phyloP scores from a whole-genome alignment of 1,140 invertebrate genomes.

The Berghia stephanieae region DNA sequence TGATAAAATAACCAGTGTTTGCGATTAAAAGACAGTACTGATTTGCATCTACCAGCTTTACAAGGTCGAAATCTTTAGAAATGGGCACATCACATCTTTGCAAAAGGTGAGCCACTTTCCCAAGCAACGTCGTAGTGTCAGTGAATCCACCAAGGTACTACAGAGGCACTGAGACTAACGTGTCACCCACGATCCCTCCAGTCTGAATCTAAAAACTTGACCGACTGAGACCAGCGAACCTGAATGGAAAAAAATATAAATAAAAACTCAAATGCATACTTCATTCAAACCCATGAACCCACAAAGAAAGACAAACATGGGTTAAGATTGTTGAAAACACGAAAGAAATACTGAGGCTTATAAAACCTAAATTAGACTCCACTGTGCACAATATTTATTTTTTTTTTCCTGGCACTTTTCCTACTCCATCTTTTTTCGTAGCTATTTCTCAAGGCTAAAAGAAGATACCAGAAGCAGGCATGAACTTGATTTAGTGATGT shows the following conservation, averaged over 20 bases:
- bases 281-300: too few species aligned
- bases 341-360: neutral
- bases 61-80: constrained; percentile 71
- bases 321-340: neutral
- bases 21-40: too few species aligned
- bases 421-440: too few species aligned
- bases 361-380: too few species aligned
- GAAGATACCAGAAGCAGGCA: too few species aligned
- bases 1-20: too few species aligned
- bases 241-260: constrained; percentile 61
- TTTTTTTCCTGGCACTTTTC: too few species aligned
- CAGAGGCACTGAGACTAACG: constrained; percentile 57
- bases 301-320: neutral
- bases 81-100: constrained; percentile 57
- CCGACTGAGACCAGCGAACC: constrained; percentile 80
- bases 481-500: too few species aligned
- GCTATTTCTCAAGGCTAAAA: too few species aligned
- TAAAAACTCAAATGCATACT: neutral
- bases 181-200: constrained; percentile 63
- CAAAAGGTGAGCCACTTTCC: constrained; percentile 54
- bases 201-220: constrained; percentile 69
- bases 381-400: too few species aligned
- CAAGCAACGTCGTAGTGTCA: constrained; percentile 54
- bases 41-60: constrained; percentile 78
- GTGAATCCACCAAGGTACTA: constrained; percentile 65